These are phyloP conservation scores for Sorex fumeus DNA, from an alignment of 2,113 vertebrate genomes.

Conservation along the genomic window DNA sequence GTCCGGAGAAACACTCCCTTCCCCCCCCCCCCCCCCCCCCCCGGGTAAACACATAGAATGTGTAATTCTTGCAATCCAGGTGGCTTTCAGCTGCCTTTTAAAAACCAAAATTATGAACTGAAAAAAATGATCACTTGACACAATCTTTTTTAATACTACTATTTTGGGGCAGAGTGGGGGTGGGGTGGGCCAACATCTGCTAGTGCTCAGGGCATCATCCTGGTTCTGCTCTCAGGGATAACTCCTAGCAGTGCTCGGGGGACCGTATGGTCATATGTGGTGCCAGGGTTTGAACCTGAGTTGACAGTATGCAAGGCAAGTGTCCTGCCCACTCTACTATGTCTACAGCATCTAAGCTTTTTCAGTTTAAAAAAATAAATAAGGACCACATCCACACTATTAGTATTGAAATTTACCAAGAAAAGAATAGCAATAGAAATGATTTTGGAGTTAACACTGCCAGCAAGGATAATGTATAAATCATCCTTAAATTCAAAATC, in stretches of 20 bases:
- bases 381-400: neutral
- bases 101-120: neutral
- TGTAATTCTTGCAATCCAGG: neutral
- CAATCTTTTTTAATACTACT: neutral
- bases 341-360: too few species aligned
- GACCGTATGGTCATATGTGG: too few species aligned
- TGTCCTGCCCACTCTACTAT: too few species aligned
- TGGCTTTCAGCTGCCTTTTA: slow-evolving; percentile 50
- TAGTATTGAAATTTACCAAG: neutral
- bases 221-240: too few species aligned
- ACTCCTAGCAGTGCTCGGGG: too few species aligned
- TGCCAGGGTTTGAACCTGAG: too few species aligned
- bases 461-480: neutral
- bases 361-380: too few species aligned
- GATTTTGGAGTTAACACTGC: neutral
- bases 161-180: neutral
- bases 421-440: neutral
- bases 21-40: neutral
- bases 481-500: too few species aligned
- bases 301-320: too few species aligned
- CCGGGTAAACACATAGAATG: neutral
- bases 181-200: too few species aligned
- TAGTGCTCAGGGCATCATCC: too few species aligned
- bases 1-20: neutral
- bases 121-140: neutral